phyloP scores from a whole-genome alignment of 2,797 vertebrate species.

The Pelobates cultripes region DNA sequence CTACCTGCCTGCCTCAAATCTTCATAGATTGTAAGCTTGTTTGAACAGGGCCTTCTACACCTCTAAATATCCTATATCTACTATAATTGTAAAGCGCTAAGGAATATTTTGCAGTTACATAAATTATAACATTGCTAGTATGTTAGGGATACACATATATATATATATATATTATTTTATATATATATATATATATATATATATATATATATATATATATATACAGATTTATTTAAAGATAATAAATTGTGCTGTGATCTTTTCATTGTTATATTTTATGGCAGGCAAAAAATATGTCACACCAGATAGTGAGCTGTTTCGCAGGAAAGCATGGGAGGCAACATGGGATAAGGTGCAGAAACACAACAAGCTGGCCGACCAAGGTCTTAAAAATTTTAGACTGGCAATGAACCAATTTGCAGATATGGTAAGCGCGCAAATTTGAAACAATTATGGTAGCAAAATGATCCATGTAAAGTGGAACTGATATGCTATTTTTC shows the following conservation, averaged over 20 bases:
- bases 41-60: too few species aligned
- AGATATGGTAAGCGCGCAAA: slow-evolving; percentile 12
- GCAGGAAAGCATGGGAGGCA: slow-evolving; percentile 20
- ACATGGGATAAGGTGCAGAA: slow-evolving; percentile 25
- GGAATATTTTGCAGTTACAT: too few species aligned
- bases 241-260: too few species aligned
- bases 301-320: background rate
- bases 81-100: too few species aligned
- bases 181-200: too few species aligned
- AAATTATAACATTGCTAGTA: too few species aligned
- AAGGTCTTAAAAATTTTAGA: slow-evolving; percentile 31
- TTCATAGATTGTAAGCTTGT: too few species aligned
- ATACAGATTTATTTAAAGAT: background rate
- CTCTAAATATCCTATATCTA: too few species aligned
- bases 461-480: background rate
- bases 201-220: background rate
- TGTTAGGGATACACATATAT: too few species aligned
- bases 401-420: slow-evolving; percentile 32
- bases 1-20: too few species aligned
- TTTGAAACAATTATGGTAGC: background rate
- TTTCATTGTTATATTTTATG: background rate
- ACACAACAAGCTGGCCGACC: slow-evolving; percentile 21
- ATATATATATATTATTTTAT: too few species aligned
- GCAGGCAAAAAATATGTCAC: slow-evolving; percentile 13
- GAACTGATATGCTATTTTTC: too few species aligned